A percentile compares a stretch with the other conserved stretches of the same genome.
Evolutionary conservation across 2,888 invertebrate genomes (phyloP).

Genomic region (Watsonalla cultraria): DNA sequence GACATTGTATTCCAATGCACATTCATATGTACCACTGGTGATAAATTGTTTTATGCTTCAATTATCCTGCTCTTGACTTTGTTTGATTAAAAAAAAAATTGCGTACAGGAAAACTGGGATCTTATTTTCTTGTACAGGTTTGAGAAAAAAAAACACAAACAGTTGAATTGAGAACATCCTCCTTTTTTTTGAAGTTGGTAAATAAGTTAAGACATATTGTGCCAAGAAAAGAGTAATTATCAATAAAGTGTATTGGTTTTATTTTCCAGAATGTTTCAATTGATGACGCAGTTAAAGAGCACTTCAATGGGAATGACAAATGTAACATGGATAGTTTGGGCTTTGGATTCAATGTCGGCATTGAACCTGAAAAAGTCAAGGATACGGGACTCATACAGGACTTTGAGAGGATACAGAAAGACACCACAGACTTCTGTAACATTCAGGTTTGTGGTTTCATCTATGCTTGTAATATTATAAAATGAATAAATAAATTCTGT

Average conservation of each 20-base stretch:
- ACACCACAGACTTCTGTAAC: slow-evolving; percentile 75
- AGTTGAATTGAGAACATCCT: too few species aligned
- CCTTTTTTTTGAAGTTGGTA: too few species aligned
- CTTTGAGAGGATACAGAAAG: slow-evolving; percentile 81
- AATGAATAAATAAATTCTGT: background rate
- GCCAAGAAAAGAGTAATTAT: too few species aligned
- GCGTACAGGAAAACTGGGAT: too few species aligned
- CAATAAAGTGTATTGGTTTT: background rate
- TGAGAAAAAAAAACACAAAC: too few species aligned
- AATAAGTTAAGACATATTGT: too few species aligned
- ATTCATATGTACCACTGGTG: too few species aligned
- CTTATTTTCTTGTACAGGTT: too few species aligned
- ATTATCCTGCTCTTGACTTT: too few species aligned
- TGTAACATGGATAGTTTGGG: slow-evolving; percentile 65
- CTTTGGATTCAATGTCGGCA: slow-evolving; percentile 66
- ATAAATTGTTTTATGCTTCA: too few species aligned
- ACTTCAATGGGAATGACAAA: slow-evolving; percentile 67
- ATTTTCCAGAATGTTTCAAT: slow-evolving; percentile 63
- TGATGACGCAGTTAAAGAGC: slow-evolving; percentile 54
- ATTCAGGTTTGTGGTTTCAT: slow-evolving; percentile 49
- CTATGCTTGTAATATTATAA: background rate
- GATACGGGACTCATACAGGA: slow-evolving; percentile 70
- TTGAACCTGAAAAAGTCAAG: slow-evolving; percentile 67
- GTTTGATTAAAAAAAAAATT: too few species aligned
- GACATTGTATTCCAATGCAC: too few species aligned